Conservation (phyloP, 2,888 invertebrate genomes). For the Notodonta dromedarius region DNA sequence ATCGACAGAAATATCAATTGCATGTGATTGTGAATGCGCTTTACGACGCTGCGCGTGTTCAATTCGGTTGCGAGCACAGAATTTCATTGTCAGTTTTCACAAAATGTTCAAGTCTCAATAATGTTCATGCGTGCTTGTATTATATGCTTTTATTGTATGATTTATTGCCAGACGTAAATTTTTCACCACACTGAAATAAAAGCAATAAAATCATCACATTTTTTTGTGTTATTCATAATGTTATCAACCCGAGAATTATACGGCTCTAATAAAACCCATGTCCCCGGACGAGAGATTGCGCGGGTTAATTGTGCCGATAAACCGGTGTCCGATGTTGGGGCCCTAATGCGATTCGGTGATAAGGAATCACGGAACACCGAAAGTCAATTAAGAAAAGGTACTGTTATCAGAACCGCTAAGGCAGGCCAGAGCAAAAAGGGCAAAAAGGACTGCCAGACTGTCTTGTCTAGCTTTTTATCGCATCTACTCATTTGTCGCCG, state of each 20-base stretch:
- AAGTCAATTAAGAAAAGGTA: slow-evolving; percentile 79
- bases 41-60: slow-evolving; percentile 20
- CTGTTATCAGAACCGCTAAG: slow-evolving; percentile 72
- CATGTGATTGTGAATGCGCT: slow-evolving; percentile 32
- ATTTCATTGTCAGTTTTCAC: slow-evolving; percentile 10
- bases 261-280: slow-evolving; percentile 47
- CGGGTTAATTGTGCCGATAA: slow-evolving; percentile 66
- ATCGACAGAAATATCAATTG: slow-evolving; percentile 57
- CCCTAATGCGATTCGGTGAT: slow-evolving; percentile 73
- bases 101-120: slow-evolving; percentile 14
- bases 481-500: slow-evolving; percentile 75
- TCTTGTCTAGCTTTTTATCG: slow-evolving; percentile 71
- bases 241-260: slow-evolving; percentile 42
- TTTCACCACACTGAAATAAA: slow-evolving; percentile 44
- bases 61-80: slow-evolving; percentile 20
- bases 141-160: slow-evolving; percentile 22
- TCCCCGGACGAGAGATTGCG: slow-evolving; percentile 49
- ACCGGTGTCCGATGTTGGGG: slow-evolving; percentile 53
- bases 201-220: slow-evolving; percentile 42
- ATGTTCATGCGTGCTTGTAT: slow-evolving; percentile 13
- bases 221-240: slow-evolving; percentile 39
- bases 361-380: slow-evolving; percentile 72
- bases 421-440: slow-evolving; percentile 54
- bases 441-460: slow-evolving; percentile 62
- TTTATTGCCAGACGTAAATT: slow-evolving; percentile 38